Percentiles rank a stretch among this genome's conserved stretches.
Conservation (phyloP, 2,888 invertebrate species). For the Cephus nigrinus region DNA sequence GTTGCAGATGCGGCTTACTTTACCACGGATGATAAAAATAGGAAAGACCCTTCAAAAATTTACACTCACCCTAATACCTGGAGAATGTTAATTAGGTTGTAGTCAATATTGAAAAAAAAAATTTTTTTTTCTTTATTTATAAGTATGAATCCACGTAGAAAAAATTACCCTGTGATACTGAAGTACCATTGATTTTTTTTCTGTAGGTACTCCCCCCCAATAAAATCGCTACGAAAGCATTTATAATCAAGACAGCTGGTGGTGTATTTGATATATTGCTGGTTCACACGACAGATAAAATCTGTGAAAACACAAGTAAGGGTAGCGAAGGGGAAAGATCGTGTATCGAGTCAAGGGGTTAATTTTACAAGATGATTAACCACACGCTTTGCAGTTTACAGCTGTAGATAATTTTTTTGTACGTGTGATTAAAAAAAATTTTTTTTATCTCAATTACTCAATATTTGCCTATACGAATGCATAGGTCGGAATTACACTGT, state of each 20-base stretch:
- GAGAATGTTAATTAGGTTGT: not conserved
- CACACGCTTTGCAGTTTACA: not conserved
- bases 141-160: not conserved
- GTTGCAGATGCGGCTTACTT: constrained; percentile 24
- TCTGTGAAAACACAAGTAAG: not conserved
- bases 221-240: not conserved
- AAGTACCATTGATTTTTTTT: not conserved
- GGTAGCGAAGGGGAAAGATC: not conserved
- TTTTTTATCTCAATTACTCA: not conserved
- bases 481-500: not conserved
- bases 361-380: not conserved
- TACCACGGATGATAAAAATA: not conserved
- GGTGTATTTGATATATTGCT: not conserved
- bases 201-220: not conserved
- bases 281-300: not conserved
- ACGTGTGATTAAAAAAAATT: no score
- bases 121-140: not conserved
- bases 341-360: not conserved
- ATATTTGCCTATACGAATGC: not conserved
- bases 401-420: not conserved
- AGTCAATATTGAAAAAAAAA: not conserved
- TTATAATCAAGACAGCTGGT: not conserved
- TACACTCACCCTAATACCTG: not conserved
- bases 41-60: not conserved
- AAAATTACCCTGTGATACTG: not conserved